Base-by-base conservation (phyloP, 2,888 invertebrate species). In the Labia minor region DNA sequence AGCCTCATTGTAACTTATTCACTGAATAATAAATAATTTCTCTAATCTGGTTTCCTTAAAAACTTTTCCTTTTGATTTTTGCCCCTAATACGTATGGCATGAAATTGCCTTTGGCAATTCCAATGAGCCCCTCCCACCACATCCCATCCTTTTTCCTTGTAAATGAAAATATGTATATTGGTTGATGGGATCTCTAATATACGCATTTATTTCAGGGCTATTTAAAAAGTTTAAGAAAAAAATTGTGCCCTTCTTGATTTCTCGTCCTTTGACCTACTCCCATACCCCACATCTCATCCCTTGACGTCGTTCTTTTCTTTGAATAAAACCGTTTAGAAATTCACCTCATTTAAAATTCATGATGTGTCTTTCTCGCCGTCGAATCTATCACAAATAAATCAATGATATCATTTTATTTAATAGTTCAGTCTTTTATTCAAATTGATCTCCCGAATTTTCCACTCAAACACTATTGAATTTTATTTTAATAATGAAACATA, bases 331-430 rank as follows among this genome's bases (percentile, higher is more conserved):
- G n/a, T 49, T 49, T n/a, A 49, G 49, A 49, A 49, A 49, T 49
- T 49, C 49, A 49, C 49, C 49, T 49, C 49, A 49, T 49, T 14
- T 16, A 49, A 49, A 49, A 49, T 49, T 49, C 49, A 49, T 49
- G 49, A 49, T 49, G 49, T 14, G 49, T 49, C 49, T 16, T 49
- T 49, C 16, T 49, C 8, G 4, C 26, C 49, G 49, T 49, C 49
- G 49, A 49, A 49, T 49, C 49, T 14, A 49, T 49, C 49, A 49
- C 49, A 49, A 49, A 49, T 49, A 49, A 49, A 49, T 49, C 49
- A 49, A 49, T 49, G 49, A 49, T 49, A 49, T 49, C 49, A 49
- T 49, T 49, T 49, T 49, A 49, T 49, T 49, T 49, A 49, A 49
- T 49, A 49, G 49, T 49, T 16, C 49, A 8, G 49, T 49, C 49